phyloP scores from a whole-genome alignment of 2,888 invertebrate species.

The Cerastoderma edule region DNA sequence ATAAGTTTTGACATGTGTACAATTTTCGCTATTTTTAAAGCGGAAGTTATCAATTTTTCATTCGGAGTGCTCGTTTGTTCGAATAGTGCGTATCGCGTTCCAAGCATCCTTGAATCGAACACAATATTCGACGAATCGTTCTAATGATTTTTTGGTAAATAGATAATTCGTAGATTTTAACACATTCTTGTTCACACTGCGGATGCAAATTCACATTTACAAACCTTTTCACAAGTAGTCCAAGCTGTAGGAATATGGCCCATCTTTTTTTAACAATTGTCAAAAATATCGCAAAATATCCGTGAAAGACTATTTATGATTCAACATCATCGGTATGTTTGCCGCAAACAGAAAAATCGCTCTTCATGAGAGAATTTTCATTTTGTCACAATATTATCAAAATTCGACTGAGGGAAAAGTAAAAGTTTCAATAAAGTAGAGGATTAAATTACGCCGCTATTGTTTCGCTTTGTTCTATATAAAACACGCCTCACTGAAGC shows the following conservation, averaged over 20 bases:
- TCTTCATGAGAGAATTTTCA: background rate
- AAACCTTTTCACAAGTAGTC: background rate
- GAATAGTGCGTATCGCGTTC: background rate
- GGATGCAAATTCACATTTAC: background rate
- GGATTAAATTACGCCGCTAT: too few relatives aligned
- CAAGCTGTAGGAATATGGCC: background rate
- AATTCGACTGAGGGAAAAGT: too few relatives aligned
- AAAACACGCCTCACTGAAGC: too few relatives aligned
- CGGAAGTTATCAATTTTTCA: conserved; percentile 29
- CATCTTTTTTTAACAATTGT: background rate
- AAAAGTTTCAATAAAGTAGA: too few relatives aligned
- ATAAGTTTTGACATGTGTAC: conserved; percentile 6
- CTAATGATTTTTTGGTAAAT: background rate
- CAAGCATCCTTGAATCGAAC: background rate
- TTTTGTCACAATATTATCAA: conserved; percentile 10
- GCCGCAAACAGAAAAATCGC: background rate
- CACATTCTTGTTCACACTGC: background rate
- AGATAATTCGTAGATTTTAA: background rate
- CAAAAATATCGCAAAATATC: background rate
- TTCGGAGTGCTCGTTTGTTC: background rate
- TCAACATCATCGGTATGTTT: background rate
- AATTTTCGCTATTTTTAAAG: background rate
- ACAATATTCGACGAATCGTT: background rate
- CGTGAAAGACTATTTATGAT: background rate
- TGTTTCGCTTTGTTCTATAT: too few relatives aligned